These are phyloP conservation scores for Saccopteryx bilineata DNA, from an alignment of 2,113 vertebrate species.

Conservation along the genomic window DNA sequence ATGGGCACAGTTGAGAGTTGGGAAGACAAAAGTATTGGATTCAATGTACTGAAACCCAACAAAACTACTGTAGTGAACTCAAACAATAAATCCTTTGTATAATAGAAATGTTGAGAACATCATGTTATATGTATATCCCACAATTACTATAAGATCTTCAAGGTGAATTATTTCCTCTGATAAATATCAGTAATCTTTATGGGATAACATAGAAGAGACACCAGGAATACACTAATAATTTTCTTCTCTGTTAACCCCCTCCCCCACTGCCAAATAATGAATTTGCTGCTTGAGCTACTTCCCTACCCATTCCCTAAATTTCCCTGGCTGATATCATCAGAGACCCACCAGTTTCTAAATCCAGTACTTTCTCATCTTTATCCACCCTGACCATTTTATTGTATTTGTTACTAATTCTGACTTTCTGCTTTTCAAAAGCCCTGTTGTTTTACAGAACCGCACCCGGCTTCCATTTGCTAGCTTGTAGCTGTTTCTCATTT, in stretches of 20 bases:
- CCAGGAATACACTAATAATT: not conserved
- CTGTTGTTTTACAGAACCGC: not conserved
- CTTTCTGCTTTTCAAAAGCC: slow-evolving; percentile 2
- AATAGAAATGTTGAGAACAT: not conserved
- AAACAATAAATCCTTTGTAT: not conserved
- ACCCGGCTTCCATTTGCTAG: not conserved
- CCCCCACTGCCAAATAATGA: not conserved
- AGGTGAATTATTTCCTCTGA: not conserved
- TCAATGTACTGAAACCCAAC: not conserved
- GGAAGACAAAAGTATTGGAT: not conserved
- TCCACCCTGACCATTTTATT: not conserved
- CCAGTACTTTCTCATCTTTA: not conserved
- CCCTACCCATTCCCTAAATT: not conserved
- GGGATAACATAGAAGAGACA: not conserved
- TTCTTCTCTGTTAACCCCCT: not conserved
- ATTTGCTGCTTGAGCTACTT: slow-evolving; percentile 18
- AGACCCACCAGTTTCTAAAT: not conserved
- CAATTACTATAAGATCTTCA: not conserved
- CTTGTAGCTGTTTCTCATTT: not conserved
- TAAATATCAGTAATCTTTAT: not conserved
- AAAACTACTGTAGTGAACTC: not conserved
- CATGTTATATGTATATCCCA: not conserved
- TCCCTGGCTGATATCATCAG: not conserved
- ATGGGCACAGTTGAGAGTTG: not conserved
- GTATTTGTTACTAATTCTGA: not conserved